These are phyloP conservation scores for Leptoteleia sp. DNA, from an alignment of 1,140 invertebrate species.

Conservation along the genomic window DNA sequence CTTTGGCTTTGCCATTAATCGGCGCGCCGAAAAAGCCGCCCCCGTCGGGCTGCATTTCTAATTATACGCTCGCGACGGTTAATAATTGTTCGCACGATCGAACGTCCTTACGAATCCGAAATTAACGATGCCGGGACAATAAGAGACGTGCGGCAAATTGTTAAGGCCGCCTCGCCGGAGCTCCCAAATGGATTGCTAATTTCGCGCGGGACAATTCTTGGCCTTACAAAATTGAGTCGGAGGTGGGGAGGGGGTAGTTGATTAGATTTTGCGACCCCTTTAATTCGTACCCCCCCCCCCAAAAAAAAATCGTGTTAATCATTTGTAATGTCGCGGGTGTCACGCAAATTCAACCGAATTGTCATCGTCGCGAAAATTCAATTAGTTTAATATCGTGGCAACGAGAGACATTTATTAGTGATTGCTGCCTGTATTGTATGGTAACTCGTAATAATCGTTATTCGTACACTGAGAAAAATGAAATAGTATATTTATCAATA, in stretches of 20 bases:
- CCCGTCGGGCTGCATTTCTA: constrained; percentile 26
- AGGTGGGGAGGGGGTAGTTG: neutral
- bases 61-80: constrained; percentile 33
- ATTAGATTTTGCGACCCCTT: constrained; percentile 23
- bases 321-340: no score
- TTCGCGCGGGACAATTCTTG: constrained; percentile 20
- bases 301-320: constrained; percentile 18
- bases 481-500: no score
- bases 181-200: constrained; percentile 33
- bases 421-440: no score
- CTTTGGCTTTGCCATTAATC: constrained; percentile 49
- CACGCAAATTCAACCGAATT: no score
- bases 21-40: constrained; percentile 24
- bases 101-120: constrained; percentile 35
- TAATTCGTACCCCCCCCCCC: neutral
- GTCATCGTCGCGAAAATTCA: no score
- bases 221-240: constrained; percentile 11
- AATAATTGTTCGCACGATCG: constrained; percentile 34
- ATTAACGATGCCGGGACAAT: constrained; percentile 24
- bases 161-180: constrained; percentile 18
- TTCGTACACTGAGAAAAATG: no score
- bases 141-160: constrained; percentile 29
- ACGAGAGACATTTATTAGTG: no score
- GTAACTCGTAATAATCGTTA: no score
- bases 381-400: no score